Base-by-base conservation (phyloP, 2,888 invertebrate genomes). In the Synergus laeviventris region DNA sequence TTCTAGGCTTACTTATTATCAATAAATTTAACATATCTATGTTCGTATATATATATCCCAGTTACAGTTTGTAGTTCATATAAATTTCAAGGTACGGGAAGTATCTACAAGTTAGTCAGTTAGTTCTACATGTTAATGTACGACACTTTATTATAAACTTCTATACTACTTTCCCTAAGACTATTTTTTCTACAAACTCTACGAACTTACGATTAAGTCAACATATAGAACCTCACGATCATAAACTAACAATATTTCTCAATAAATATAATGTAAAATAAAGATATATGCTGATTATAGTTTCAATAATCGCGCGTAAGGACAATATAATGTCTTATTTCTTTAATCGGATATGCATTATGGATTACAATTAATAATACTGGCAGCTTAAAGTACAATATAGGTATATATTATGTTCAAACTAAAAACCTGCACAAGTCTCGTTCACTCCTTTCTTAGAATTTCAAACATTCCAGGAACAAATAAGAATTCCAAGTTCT, bases 41-140 rank as follows among this genome's bases (percentile, higher is more conserved):
- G 81, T 76, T 62, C 62, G 62, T 62, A 62, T 62, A 31, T 31
- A 31, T 31, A 62, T 62, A 62, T 70, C 74, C 76, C 81, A 83
- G 78, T 85, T 86, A 85, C 79, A 76, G 73, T 73, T 84, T 88
- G 87, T 84, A 75, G 38, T 77, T 87, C 86, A 88, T 89, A 89
- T 83, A 88, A 88, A 89, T 88, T 87, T 88, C 84, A 89, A 89
- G 88, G 89, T 89, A 89, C 89, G 86, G 87, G 87, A 88, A 88
- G 88, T 89, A 89, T 89, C 89, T 89, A 89, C 89, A 89, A 85
- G 82, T 87, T 82, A 83, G 83, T 81, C 81, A 76, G 66, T 77
- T 74, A 79, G 77, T 59, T 80, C 85, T 86, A 87, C 82, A 84
- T 84, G 80, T 84, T 84, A 83, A 83, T 74, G 79, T 78, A 83